Base-by-base conservation (phyloP, 1,140 invertebrate species). In the Drosophila erecta region DNA sequence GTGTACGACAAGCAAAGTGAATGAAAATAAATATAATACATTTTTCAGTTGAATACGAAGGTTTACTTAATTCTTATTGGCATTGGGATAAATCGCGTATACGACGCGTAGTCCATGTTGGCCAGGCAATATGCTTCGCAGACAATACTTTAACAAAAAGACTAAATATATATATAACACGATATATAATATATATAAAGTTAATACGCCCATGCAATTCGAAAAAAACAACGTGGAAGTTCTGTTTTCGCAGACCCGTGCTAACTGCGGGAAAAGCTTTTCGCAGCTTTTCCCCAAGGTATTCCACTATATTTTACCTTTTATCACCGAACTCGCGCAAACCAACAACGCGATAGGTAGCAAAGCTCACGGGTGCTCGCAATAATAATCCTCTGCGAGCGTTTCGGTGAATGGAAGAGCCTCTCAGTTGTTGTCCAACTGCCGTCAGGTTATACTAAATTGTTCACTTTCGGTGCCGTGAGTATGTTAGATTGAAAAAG, bases 391-490 rank as follows among this genome's bases (percentile, higher is more conserved):
- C 41, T 30, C 35, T 8, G 55, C 44, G 76, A 79, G 61, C 54
- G 49, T 27, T 44, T 65, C 64, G 54, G 64, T 61, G 40, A 79
- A 84, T 64, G 54, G 40, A 44, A 75, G 37, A 55, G 59, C 30
- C 49, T 56, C 62, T 87, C 83, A 86, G 83, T 86, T 83, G 66
- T 69, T 58, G 65, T 79, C 58, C 75, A 76, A 87, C 75, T 79
- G 79, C 69, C 78, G 70, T 75, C 59, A 76, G 74, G 83, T 72
- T 56, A 75, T 66, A 83, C 46, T 49, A 86, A 86, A 46, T 76
- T 53, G 43, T 69, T 50, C 44, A 50, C 41, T 30, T 44, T 8
- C 49, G 4, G 37, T 51, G 55, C 71, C 47, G 73, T 81, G 66
- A 81, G 81, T 87, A 17, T 17, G 17, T 17, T 17, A 75, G 4